Evolutionary conservation across 2,113 vertebrate genomes (phyloP).

Genomic region (Oreochromis aureus): DNA sequence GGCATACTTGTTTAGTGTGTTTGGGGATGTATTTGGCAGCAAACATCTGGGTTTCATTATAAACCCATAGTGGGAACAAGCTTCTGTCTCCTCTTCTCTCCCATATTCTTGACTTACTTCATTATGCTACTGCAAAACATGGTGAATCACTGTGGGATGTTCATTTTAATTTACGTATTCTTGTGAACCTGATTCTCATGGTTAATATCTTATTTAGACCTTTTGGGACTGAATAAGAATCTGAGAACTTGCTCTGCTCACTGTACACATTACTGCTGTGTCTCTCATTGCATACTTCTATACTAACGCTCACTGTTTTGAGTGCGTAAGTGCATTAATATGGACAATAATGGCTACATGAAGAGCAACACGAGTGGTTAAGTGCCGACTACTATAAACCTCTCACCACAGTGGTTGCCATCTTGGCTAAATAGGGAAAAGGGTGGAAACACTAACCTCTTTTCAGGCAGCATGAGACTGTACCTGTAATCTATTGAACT

Average conservation of each 20-base stretch:
- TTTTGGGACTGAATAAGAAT: neutral
- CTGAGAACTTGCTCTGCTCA: neutral
- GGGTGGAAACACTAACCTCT: neutral
- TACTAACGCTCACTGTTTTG: neutral
- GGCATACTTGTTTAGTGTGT: neutral
- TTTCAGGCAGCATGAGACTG: neutral
- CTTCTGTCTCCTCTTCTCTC: neutral
- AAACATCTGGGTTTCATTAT: slow-evolving; percentile 5
- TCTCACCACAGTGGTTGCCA: neutral
- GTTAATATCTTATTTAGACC: neutral
- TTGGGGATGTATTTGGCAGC: neutral
- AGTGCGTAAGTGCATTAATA: neutral
- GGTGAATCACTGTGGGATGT: neutral
- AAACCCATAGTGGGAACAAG: neutral
- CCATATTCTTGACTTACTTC: neutral
- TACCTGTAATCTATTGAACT: neutral
- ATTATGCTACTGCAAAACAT: neutral
- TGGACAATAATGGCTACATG: neutral
- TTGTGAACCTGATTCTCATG: neutral
- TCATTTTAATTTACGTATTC: neutral
- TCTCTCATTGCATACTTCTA: neutral
- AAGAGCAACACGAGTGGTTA: neutral
- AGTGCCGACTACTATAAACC: neutral
- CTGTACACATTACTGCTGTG: neutral
- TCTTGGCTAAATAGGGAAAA: neutral